phyloP scores from a whole-genome alignment of 2,797 vertebrate genomes.

The Anguilla anguilla region DNA sequence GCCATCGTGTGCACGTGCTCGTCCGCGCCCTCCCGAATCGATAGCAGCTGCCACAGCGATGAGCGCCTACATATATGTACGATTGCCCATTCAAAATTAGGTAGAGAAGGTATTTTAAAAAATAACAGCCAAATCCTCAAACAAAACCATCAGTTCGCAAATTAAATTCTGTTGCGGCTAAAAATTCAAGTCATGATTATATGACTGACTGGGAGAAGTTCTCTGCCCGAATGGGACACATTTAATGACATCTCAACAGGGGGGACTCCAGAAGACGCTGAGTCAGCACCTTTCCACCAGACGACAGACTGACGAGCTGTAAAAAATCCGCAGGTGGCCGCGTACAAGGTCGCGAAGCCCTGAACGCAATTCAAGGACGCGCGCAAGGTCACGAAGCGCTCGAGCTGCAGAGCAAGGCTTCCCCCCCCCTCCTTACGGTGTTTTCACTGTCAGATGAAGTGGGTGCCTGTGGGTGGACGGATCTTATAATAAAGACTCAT shows the following conservation, averaged over 20 bases:
- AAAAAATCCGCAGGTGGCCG: background rate
- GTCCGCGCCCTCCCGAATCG: too few relatives aligned
- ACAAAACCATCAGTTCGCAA: background rate
- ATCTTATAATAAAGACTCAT: background rate
- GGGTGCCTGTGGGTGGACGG: background rate
- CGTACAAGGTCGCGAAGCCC: background rate
- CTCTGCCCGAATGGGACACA: background rate
- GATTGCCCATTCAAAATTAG: background rate
- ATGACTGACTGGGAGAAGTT: background rate
- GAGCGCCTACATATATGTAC: too few relatives aligned
- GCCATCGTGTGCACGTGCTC: too few relatives aligned
- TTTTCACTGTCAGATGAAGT: background rate
- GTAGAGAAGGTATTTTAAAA: background rate
- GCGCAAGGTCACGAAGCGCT: too few relatives aligned
- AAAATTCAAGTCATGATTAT: background rate
- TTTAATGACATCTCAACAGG: background rate
- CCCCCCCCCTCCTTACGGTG: too few relatives aligned
- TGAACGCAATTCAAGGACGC: background rate
- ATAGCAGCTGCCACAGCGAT: too few relatives aligned
- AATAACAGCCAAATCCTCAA: background rate
- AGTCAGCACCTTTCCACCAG: background rate
- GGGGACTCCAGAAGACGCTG: background rate
- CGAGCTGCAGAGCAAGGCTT: too few relatives aligned
- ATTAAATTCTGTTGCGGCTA: background rate
- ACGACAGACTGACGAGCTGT: background rate